Percentiles rank a stretch among this genome's conserved stretches.
Conservation (phyloP, 1,140 invertebrate genomes). For the Mycetomoellerius zeteki region DNA sequence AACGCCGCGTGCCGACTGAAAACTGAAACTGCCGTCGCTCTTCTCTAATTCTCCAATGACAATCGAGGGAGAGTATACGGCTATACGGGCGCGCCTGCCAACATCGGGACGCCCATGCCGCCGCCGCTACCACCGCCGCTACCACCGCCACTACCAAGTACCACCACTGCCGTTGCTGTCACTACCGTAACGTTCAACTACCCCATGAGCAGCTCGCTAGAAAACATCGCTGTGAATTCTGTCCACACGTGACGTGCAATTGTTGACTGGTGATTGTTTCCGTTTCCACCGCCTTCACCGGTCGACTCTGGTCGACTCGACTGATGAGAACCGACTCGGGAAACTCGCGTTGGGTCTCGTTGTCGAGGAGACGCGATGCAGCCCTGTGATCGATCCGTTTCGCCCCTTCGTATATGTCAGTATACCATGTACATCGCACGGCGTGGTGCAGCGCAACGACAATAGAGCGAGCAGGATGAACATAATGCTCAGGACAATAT, state of each 20-base stretch:
- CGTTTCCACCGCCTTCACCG: not conserved
- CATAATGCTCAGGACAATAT: conserved; percentile 23
- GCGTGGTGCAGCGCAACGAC: no score
- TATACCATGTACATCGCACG: not conserved
- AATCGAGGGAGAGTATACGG: conserved; percentile 61
- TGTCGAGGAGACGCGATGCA: conserved; percentile 28
- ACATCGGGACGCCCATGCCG: not conserved
- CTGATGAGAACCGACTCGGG: not conserved
- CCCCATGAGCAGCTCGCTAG: not conserved
- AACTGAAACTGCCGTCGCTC: conserved; percentile 57
- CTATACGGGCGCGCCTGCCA: conserved; percentile 69
- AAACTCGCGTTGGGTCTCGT: conserved; percentile 24
- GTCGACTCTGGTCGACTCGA: not conserved
- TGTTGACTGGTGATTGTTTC: conserved; percentile 44
- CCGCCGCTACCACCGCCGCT: not conserved
- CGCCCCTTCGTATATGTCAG: conserved; percentile 6
- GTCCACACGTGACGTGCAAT: conserved; percentile 81
- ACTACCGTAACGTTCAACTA: conserved; percentile 14
- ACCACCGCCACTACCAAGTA: conserved; percentile 13
- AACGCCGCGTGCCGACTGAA: conserved; percentile 83
- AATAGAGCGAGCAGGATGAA: not conserved
- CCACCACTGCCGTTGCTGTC: not conserved
- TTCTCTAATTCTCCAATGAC: conserved; percentile 37
- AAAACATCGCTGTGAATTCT: conserved; percentile 67
- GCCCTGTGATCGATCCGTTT: conserved; percentile 51